Base-by-base conservation (phyloP, 2,113 vertebrate species). In the Tapirus terrestris region DNA sequence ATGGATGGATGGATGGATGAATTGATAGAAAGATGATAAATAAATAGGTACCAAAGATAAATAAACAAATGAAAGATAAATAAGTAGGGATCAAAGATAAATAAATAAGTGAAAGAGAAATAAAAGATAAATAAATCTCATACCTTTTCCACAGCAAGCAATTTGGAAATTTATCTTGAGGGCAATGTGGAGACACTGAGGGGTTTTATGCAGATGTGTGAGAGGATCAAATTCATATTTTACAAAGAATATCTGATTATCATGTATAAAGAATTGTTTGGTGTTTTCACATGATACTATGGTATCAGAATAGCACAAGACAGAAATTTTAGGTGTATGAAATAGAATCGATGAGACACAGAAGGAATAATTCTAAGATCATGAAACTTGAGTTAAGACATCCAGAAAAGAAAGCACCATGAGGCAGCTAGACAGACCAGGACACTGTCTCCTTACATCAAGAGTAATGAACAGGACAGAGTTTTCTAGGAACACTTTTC, bases 231-330 rank as follows among this genome's bases (percentile, higher is more conserved):
- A 51, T 25, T 23, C 39, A 8, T 48, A 33, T 76, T 77, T 82
- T 79, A 89, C 20, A n/a, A 31, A 65, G 56, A 36, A 77, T 97
- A 95, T 58, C 70, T 91, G 6, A 79, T 23, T 29, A 18, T 2
- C 29, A 4, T 10, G 14, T 17, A 83, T 27, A 45, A n/a, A 75
- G 45, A n/a, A n/a, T 5, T 27, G 17, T 17, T 84, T 88, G 63
- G 31, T 72, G 4, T 60, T 70, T 48, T 76, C 29, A 88, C 7
- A 18, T 21, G 45, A 60, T 43, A 60, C 0, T 14, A 33, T 58
- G 43, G 33, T 29, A 58, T 65, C 43, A 56, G 20, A 33, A 61
- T 31, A 68, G 51, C 75, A 94, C 7, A 87, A 87, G 58, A 80
- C 0, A 58, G 27, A 97, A 94, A 91, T n/a, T 39, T 39, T 39